Base-by-base conservation (phyloP, 2,888 invertebrate species). In the Andricus curvator region DNA sequence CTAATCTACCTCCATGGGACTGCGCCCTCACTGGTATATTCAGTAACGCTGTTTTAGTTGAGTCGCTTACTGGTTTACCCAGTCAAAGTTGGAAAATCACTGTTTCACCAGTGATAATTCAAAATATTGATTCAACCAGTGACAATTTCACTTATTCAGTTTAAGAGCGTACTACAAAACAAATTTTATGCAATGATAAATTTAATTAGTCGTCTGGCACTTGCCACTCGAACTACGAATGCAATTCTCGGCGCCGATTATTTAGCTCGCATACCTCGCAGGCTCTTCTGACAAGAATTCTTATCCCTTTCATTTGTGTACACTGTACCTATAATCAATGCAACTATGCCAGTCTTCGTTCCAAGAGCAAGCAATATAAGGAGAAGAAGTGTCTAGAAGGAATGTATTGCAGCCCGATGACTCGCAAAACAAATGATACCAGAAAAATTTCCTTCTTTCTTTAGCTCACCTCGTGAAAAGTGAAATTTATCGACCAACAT, bases 371-470 rank as follows among this genome's bases (percentile, higher is more conserved):
- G 56, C 33, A 74, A 56, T 74, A 74, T 56, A 51, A 56, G 74
- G 56, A 56, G 74, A 70, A 33, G 70, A 74, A 74, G 29, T 29
- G n/a, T 56, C 33, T 56, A 67, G 22, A 41, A 67, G 41, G 22
- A 67, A 74, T 48, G 56, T n/a, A 74, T 74, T 20, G 74, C 56
- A 51, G 33, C 22, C 74, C 29, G 56, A 56, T 74, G 74, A 74
- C 29, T 74, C 74, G 56, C 20, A 33, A 70, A 70, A 67, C 37
- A 41, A 41, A 51, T 25, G 74, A 56, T 20, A 56, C 33, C 29
- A 74, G 29, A 74, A 33, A 33, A 37, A 74, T 74, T 74, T 56
- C 13, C 5, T 20, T 56, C 56, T 56, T 56, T 74, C 29, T 56
- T 56, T 51, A 74, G 56, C 29, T 22, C 41, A 74, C 29, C 6